Base-by-base conservation (phyloP, 2,797 vertebrate species). In the Austrolebias charrua region DNA sequence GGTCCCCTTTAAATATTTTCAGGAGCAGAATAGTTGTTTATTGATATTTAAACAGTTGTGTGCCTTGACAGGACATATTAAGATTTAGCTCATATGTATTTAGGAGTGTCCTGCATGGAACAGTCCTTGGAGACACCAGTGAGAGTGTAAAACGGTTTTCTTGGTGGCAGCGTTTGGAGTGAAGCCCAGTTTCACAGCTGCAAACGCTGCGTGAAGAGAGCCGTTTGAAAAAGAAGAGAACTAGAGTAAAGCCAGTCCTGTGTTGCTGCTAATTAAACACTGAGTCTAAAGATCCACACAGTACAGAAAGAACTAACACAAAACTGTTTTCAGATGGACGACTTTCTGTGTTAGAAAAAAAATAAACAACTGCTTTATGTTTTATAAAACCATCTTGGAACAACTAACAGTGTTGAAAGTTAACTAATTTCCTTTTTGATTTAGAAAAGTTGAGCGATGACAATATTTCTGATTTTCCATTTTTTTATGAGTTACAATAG, bases 151-250 rank as follows among this genome's bases (percentile, higher is more conserved):
- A 86, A 82, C 77, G 67, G 50, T 80, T 76, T 75, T 59, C 12
- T 33, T 18, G 38, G 66, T 52, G 54, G 58, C 64, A 46, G 72
- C 74, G 20, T 67, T 7, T 54, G 80, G 76, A 85, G 40, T 14
- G 50, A 43, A 80, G 86, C 84, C 85, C 80, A 85, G 73, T 87
- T 90, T 85, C 72, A 53, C 80, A 83, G 81, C 80, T 88, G 85
- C 80, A 88, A 89, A 88, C 85, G 70, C 83, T 83, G 81, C 85
- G 79, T 87, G 78, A 89, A 88, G 72, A 83, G 55, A 60, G 66
- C 51, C 70, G 51, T 60, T 81, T 84, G 83, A 78, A 14, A 62
- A 56, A 78, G 76, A 85, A 84, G 51, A 70, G 69, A 13, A 51
- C 58, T 55, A 60, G 67, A 73, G 69, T 57, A 67, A 70, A 75